Conservation (phyloP, 2,113 vertebrate genomes). For the Ameiurus melas region DNA sequence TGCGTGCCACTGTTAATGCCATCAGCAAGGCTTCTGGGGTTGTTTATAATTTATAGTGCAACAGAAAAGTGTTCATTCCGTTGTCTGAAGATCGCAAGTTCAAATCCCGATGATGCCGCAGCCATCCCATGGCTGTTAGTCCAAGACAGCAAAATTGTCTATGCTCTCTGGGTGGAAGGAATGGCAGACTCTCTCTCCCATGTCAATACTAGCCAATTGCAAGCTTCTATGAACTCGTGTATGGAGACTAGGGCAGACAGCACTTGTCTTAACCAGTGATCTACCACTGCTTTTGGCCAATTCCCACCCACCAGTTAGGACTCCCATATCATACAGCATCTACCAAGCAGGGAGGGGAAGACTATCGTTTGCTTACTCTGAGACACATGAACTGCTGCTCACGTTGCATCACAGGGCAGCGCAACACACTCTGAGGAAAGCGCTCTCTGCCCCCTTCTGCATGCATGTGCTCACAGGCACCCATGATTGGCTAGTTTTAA, state of each 20-base stretch:
- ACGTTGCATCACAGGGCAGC: neutral
- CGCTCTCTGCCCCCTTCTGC: neutral
- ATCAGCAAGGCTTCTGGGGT: neutral
- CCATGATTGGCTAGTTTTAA: neutral
- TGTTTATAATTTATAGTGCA: neutral
- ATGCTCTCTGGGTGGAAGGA: neutral
- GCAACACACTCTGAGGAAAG: neutral
- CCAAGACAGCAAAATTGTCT: too few relatives aligned
- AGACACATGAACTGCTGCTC: neutral
- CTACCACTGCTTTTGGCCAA: neutral
- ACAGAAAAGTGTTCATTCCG: neutral
- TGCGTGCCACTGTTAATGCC: neutral
- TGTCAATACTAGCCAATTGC: neutral
- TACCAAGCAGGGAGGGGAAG: neutral
- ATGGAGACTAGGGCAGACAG: neutral
- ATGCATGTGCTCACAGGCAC: neutral
- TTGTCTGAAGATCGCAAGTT: neutral
- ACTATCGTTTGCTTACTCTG: neutral
- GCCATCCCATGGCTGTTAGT: too few relatives aligned
- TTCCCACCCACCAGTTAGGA: neutral
- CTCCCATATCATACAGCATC: neutral
- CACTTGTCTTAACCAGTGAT: too few relatives aligned
- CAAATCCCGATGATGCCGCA: too few relatives aligned
- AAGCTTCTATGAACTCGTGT: neutral
- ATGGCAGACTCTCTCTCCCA: neutral